A percentile compares a stretch with the other conserved stretches of the same genome.
phyloP scores from a whole-genome alignment of 1,140 invertebrate genomes.

The Himalopsyche phryganea region DNA sequence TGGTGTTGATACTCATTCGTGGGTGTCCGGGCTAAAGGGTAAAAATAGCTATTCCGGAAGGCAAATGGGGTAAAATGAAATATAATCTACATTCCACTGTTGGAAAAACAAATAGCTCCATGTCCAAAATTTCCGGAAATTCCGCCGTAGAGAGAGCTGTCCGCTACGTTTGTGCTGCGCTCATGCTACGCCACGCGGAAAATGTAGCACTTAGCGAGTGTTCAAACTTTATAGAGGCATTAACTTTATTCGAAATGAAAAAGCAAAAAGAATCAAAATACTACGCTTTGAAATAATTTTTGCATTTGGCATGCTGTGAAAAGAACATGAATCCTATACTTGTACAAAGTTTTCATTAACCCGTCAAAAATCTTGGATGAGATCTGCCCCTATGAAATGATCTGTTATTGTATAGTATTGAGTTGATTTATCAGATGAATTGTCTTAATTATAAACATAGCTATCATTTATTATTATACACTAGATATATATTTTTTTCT shows the following conservation, averaged over 20 bases:
- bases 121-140: not conserved
- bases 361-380: too few species aligned
- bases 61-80: constrained; percentile 29
- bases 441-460: too few species aligned
- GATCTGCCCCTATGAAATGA: too few species aligned
- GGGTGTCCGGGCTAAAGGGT: constrained; percentile 9
- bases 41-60: constrained; percentile 22
- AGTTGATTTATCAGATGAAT: too few species aligned
- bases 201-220: not conserved
- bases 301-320: too few species aligned
- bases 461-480: too few species aligned
- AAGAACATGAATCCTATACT: too few species aligned
- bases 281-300: too few species aligned
- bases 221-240: not conserved
- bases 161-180: not conserved
- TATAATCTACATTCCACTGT: constrained; percentile 21
- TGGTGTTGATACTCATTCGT: not conserved
- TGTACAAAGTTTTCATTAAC: too few species aligned
- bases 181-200: not conserved
- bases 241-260: not conserved
- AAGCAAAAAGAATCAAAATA: not conserved
- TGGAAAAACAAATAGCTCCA: constrained; percentile 13
- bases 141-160: not conserved
- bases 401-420: too few species aligned
- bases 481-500: too few species aligned